Percentiles rank a stretch among this genome's conserved stretches.
Evolutionary conservation across 2,113 vertebrate genomes (phyloP).

Genomic region (Chloebia gouldiae): DNA sequence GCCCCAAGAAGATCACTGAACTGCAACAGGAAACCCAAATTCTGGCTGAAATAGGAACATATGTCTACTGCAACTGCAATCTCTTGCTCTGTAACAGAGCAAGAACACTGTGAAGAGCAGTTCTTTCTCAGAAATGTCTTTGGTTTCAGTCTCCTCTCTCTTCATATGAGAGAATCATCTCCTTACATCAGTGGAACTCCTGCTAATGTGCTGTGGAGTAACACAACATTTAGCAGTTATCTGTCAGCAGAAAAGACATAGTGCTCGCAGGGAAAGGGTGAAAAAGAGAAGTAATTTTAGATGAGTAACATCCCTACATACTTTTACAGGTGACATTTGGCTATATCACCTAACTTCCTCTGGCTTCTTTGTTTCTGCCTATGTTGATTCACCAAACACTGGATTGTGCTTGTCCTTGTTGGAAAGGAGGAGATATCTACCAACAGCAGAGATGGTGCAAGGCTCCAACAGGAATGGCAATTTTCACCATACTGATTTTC

Average conservation of each 20-base stretch:
- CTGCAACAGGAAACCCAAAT: neutral
- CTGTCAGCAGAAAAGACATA: neutral
- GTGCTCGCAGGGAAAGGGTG: neutral
- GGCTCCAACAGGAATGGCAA: neutral
- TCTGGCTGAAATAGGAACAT: neutral
- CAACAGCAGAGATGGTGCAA: neutral
- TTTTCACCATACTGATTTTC: neutral
- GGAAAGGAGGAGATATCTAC: neutral
- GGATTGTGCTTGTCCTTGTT: neutral
- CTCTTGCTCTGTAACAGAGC: neutral
- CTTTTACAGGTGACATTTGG: neutral
- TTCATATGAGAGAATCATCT: neutral
- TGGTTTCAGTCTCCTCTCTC: neutral
- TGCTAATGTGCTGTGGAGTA: neutral
- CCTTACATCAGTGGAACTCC: neutral
- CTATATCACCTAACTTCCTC: neutral
- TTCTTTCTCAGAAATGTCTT: neutral
- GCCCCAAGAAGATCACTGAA: neutral
- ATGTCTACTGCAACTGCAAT: neutral
- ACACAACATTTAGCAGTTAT: neutral
- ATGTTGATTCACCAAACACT: neutral
- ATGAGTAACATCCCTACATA: neutral
- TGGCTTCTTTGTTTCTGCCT: neutral
- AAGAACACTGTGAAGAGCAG: neutral
- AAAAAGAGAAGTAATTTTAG: neutral